phyloP scores from a whole-genome alignment of 2,113 vertebrate genomes.

The Cavia aperea region DNA sequence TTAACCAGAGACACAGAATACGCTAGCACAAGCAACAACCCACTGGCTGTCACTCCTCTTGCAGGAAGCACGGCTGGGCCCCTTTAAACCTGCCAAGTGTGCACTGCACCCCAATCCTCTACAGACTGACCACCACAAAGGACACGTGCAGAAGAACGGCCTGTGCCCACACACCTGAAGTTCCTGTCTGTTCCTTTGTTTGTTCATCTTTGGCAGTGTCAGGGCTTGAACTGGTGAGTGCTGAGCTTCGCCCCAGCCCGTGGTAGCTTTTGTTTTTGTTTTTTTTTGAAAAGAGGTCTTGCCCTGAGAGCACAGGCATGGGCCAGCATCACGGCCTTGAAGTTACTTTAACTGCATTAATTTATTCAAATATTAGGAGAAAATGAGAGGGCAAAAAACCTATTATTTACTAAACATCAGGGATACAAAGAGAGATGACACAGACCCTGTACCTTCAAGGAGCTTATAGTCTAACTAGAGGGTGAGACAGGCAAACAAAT shows the following conservation, averaged over 20 bases:
- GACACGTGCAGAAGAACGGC: constrained; percentile 2
- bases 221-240: background rate
- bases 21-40: background rate
- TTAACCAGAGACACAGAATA: background rate
- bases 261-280: background rate
- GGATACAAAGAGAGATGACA: background rate
- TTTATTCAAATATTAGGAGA: constrained; percentile 4
- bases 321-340: background rate
- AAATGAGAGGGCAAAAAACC: background rate
- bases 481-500: background rate
- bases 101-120: background rate
- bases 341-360: background rate
- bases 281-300: background rate
- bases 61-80: background rate
- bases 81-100: background rate
- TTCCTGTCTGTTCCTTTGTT: background rate
- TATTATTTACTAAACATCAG: background rate
- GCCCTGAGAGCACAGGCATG: background rate
- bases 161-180: background rate
- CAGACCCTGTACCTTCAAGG: background rate
- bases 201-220: background rate
- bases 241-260: background rate
- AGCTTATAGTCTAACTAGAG: background rate
- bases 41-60: background rate
- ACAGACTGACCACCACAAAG: constrained; percentile 7